A percentile compares a stretch with the other conserved stretches of the same genome.
These are phyloP conservation scores for Gnathonemus echidnorhynchus DNA, from an alignment of 2,113 vertebrate genomes.

Conservation along the genomic window DNA sequence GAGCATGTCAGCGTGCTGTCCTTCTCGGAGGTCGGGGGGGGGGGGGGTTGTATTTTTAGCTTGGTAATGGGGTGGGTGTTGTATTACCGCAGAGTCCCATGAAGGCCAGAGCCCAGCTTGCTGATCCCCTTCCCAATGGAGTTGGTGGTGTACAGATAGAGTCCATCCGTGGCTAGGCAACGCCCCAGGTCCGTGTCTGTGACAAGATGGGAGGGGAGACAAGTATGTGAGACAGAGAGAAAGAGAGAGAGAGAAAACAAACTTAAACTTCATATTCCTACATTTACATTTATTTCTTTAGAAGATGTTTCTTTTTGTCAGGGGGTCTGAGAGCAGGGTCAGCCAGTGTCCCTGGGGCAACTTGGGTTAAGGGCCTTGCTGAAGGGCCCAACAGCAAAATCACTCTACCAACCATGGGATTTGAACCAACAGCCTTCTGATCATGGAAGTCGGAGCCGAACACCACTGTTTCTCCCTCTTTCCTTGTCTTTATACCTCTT, in stretches of 20 bases:
- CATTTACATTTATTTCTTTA: background rate
- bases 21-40: background rate
- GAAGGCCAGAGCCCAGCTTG: constrained; percentile 94
- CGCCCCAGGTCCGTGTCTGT: constrained; percentile 92
- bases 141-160: constrained; percentile 95
- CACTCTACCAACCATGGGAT: background rate
- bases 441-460: background rate
- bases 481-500: background rate
- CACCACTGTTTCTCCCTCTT: background rate
- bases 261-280: background rate
- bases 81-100: constrained; percentile 89
- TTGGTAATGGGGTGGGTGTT: constrained; percentile 27
- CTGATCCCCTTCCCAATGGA: constrained; percentile 93
- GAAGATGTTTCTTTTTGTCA: background rate
- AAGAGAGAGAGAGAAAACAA: background rate
- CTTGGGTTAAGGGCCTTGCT: background rate
- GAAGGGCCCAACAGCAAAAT: background rate
- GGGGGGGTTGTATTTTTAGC: constrained; percentile 34
- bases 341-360: background rate
- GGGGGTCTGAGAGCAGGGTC: background rate
- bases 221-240: constrained; percentile 4
- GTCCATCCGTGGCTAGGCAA: constrained; percentile 88
- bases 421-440: background rate
- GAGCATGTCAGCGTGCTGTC: background rate
- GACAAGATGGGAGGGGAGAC: background rate